Evolutionary conservation across 2,888 invertebrate genomes (phyloP), one percentile per base, ranked within the genome.

Genomic region (Zhuqinia jingwanae): DNA sequence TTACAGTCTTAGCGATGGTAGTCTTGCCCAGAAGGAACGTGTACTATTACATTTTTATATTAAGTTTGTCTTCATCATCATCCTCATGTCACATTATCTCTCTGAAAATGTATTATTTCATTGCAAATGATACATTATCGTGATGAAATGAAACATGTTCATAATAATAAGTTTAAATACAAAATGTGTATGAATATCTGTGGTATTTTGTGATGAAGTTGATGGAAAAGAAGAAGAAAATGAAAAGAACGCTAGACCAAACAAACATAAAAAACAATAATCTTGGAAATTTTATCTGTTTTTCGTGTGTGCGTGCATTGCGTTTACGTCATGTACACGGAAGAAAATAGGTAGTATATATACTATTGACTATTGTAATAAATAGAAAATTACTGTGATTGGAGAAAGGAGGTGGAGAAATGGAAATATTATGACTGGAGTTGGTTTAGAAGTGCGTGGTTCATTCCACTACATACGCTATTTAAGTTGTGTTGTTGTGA

Each of bases 111-210:
- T 60, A 36, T 65, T 65, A 42, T 65, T 65, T 65, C 60, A 22
- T 45, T 77, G 77, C 77, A 60, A 77, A 77, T 77, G 77, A 76
- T 76, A 58, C 58, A 58, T 65, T 36, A 65, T 65, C 36, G 27
- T 65, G 60, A 60, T 27, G 60, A 60, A 27, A 36, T 36, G 36
- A 36, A 36, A 36, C 36, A 36, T 36, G 36, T 8, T n/a, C n/a
- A n/a, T n/a, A n/a, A n/a, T n/a, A n/a, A n/a, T n/a, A n/a, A n/a
- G n/a, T n/a, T n/a, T n/a, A n/a, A n/a, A n/a, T n/a, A n/a, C n/a
- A n/a, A n/a, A n/a, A n/a, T n/a, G n/a, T n/a, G n/a, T n/a, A n/a
- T 60, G 60, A 60, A 8, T 45, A 60, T 27, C 27, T 13, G 22
- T 63, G 27, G 27, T 8, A 6, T 76, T 76, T 58, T 76, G 76